Evolutionary conservation across 2,113 vertebrate species (phyloP), one percentile per base, ranked within the genome.

Genomic region (Lamprotornis superbus): DNA sequence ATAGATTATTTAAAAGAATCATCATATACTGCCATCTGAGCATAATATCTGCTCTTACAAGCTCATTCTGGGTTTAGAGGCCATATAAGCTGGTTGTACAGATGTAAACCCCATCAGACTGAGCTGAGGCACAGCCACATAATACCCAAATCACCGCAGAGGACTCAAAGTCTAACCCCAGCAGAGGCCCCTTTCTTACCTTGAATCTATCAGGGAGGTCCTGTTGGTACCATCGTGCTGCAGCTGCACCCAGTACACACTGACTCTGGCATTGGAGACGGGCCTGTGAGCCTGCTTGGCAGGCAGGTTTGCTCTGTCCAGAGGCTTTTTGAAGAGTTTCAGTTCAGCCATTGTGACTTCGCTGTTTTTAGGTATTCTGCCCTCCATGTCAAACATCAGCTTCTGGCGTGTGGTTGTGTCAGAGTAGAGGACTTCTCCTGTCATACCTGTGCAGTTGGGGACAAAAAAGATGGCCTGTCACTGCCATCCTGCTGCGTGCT

Each of bases 311-410:
- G 97, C 92, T 73, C 96, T 97, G 71, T 98, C 96, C 10, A 98
- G 94, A 4, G 98, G 98, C 95, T 98, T 98, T 97, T 99, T 98
- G 97, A 99, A 99, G 33, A 99, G 98, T 87, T 98, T 99, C 59
- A 99, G 98, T 65, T 98, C 99, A 13, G 99, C 99, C 99, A 99
- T 99, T 42, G 99, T 99, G 90, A 99, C 99, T 90, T 99, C 99
- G 1, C 98, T 98, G 97, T 99, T 98, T 17, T 98, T 97, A 8
- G 98, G 98, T 93, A 99, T 98, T 74, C 99, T 97, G 64, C 98
- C 98, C 67, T 99, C 98, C 99, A 99, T 99, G 91, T 99, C 97
- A 89, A 99, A 99, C 78, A 98, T 88, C 91, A 99, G 97, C 67
- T 98, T 98, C 57, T 99, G 98, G 46, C 98, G 97, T 1, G 94